These are phyloP conservation scores for Phasia obesa DNA, from an alignment of 2,888 invertebrate genomes.

Conservation along the genomic window DNA sequence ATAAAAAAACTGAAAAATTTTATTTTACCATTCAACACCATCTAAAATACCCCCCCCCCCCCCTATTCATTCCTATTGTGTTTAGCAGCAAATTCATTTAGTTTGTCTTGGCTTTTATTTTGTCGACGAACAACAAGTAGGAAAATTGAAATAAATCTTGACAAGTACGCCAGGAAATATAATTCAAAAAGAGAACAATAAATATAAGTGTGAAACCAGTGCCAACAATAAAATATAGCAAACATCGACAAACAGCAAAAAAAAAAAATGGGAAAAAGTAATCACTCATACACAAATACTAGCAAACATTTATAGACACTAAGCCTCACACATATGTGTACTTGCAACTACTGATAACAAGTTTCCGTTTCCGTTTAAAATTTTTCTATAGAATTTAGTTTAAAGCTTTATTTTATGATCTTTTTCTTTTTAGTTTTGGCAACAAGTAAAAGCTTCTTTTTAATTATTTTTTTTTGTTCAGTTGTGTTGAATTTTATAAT, in stretches of 20 bases:
- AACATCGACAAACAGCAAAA: constrained; percentile 15
- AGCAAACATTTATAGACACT: neutral
- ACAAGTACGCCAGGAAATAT: constrained; percentile 68
- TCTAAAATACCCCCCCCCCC: neutral
- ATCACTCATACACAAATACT: constrained; percentile 26
- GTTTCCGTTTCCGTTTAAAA: constrained; percentile 52
- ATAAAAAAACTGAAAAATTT: constrained; percentile 25
- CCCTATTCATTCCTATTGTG: neutral
- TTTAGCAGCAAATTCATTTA: constrained; percentile 26
- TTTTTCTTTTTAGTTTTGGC: neutral
- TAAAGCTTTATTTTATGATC: neutral
- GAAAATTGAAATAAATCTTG: constrained; percentile 70
- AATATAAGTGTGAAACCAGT: constrained; percentile 67
- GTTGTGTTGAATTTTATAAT: neutral
- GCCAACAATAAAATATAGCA: constrained; percentile 50
- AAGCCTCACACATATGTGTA: neutral
- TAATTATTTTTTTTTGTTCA: neutral
- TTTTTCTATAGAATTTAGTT: constrained; percentile 22
- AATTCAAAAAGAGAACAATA: constrained; percentile 70
- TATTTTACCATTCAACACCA: constrained; percentile 25
- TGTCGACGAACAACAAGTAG: constrained; percentile 62
- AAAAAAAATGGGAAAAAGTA: constrained; percentile 20
- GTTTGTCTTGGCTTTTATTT: constrained; percentile 6
- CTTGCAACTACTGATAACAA: constrained; percentile 56
- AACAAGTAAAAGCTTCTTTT: neutral